Conservation (phyloP, 2,113 vertebrate genomes). For the Xenopus laevis region DNA sequence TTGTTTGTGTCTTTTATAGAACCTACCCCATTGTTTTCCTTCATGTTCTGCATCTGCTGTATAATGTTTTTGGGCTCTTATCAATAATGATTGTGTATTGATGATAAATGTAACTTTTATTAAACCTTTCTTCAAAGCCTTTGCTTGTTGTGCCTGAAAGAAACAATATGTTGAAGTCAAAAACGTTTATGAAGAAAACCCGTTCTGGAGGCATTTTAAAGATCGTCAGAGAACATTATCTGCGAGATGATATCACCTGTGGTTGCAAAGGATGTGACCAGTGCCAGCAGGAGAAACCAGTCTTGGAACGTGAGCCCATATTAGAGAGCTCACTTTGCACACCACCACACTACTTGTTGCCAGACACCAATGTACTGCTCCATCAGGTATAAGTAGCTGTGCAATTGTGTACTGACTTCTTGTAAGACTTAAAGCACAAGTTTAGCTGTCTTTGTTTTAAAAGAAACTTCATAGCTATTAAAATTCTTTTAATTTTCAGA, state of each 20-base stretch:
- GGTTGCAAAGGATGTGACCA: conserved; percentile 72
- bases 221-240: conserved; percentile 78
- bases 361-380: conserved; percentile 88
- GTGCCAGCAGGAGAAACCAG: conserved; percentile 67
- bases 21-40: too few species aligned
- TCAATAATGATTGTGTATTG: not conserved
- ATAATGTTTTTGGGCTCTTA: too few species aligned
- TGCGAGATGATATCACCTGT: conserved; percentile 70
- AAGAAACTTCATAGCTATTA: too few species aligned
- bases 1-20: too few species aligned
- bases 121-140: not conserved
- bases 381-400: conserved; percentile 74
- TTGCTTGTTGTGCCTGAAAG: not conserved
- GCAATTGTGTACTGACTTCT: too few species aligned
- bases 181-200: conserved; percentile 88
- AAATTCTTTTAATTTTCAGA: too few species aligned
- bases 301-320: conserved; percentile 51
- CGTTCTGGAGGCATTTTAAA: conserved; percentile 86
- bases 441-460: too few species aligned
- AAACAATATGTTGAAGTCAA: conserved; percentile 81
- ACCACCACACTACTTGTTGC: conserved; percentile 75
- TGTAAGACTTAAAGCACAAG: too few species aligned
- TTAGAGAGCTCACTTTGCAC: too few species aligned
- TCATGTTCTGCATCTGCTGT: too few species aligned
- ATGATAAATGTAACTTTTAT: not conserved